These are phyloP conservation scores for Melopsittacus undulatus DNA, from an alignment of 2,797 vertebrate genomes.

Conservation along the genomic window DNA sequence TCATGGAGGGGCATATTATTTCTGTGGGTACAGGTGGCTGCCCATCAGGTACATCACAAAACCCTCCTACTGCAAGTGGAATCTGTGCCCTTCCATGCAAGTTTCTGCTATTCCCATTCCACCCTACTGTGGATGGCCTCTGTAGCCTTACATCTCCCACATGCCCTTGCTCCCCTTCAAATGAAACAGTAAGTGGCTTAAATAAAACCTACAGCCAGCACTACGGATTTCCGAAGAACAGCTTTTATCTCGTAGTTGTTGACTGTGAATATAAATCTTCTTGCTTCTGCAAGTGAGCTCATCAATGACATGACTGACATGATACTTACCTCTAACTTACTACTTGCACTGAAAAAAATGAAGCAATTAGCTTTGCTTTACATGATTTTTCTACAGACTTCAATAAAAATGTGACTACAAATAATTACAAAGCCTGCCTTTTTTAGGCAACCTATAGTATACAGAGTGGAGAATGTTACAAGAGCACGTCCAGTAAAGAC, in stretches of 20 bases:
- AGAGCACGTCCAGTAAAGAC: constrained; percentile 73
- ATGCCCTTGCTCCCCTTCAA: not conserved
- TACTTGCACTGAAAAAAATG: constrained; percentile 66
- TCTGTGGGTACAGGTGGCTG: not conserved
- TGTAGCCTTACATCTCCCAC: not conserved
- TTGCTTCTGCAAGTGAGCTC: constrained; percentile 8
- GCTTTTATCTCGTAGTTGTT: not conserved
- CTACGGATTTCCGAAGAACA: constrained; percentile 42
- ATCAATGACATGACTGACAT: constrained; percentile 19
- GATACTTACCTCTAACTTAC: constrained; percentile 53
- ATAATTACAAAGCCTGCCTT: constrained; percentile 75
- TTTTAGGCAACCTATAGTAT: constrained; percentile 66
- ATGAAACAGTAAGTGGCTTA: constrained; percentile 1
- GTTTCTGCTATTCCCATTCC: not conserved
- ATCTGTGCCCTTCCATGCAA: constrained; percentile 12
- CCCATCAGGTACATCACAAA: not conserved
- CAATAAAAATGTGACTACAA: constrained; percentile 79
- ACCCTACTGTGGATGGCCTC: not conserved
- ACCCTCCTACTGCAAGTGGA: not conserved
- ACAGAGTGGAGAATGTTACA: constrained; percentile 74
- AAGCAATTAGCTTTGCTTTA: constrained; percentile 62
- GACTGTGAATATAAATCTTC: constrained; percentile 12
- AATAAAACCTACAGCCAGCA: constrained; percentile 51
- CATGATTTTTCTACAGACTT: constrained; percentile 71
- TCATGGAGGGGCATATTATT: not conserved